phyloP scores from a whole-genome alignment of 2,797 vertebrate genomes.

The Pantherophis alleghaniensis region DNA sequence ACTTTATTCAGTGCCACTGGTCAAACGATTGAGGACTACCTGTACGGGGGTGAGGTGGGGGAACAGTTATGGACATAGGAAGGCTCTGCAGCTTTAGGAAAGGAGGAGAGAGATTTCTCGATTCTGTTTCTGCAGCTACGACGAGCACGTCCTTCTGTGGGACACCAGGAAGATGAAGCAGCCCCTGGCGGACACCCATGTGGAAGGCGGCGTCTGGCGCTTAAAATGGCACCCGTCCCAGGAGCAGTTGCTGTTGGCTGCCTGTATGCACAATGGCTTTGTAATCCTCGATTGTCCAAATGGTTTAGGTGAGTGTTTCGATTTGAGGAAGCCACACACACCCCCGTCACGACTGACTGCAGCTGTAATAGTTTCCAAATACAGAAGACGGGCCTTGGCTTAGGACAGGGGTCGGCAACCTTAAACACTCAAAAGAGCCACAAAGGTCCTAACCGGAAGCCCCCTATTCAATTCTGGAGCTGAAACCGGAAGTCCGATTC shows the following conservation, averaged over 20 bases:
- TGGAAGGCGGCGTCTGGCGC: slow-evolving; percentile 91
- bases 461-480: too few relatives aligned
- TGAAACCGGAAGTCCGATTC: too few relatives aligned
- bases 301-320: slow-evolving; percentile 59
- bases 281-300: slow-evolving; percentile 81
- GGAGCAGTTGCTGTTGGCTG: slow-evolving; percentile 85
- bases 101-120: background rate
- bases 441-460: too few relatives aligned
- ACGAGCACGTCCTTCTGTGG: slow-evolving; percentile 91
- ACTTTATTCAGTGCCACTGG: too few relatives aligned
- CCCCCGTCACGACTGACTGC: background rate
- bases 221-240: slow-evolving; percentile 90
- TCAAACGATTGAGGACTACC: too few relatives aligned
- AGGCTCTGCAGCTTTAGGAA: background rate
- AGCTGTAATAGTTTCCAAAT: too few relatives aligned
- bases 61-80: too few relatives aligned
- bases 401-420: too few relatives aligned
- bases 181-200: slow-evolving; percentile 77
- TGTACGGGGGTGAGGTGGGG: too few relatives aligned
- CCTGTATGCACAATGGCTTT: slow-evolving; percentile 93
- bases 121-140: slow-evolving; percentile 77
- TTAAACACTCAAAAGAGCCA: too few relatives aligned
- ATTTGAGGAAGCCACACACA: background rate
- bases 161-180: slow-evolving; percentile 87
- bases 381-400: too few relatives aligned